Evolutionary conservation across 2,113 vertebrate species (phyloP), one percentile per base, ranked within the genome.

Genomic region (Thermophis baileyi): DNA sequence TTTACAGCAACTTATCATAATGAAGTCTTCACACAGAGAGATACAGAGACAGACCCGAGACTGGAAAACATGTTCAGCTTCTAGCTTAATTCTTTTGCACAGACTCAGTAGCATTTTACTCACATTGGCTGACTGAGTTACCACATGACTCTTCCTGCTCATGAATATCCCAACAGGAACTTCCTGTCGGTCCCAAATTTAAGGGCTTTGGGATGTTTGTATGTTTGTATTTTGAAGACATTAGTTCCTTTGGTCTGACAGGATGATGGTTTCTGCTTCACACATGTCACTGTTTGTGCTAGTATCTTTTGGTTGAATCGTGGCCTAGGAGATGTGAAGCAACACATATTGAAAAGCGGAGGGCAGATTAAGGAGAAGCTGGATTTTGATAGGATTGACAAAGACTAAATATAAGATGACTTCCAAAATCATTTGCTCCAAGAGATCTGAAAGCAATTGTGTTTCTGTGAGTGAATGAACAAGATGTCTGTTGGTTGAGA

Each of bases 231-330:
- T 81, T 81, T 81, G 18, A 81, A 40, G 35, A 81, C 25, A 10
- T 40, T 10, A 11, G 6, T 35, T 35, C 55, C 63, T 94, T 90
- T 51, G 40, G 89, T 90, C 16, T 91, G 93, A 89, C 91, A 94
- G 88, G 81, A 93, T 92, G 90, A 14, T 55, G 5, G 20, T 89
- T 81, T 54, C 44, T 25, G 35, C 87, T 27, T 60, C 27, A 85
- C 0, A 10, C 8, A 8, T 93, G 3, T 50, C n/a, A 91, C 40
- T 89, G n/a, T 92, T 89, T 44, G 3, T 44, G 86, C 35, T 30
- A 57, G 3, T 44, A 92, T 40, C 35, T 89, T n/a, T 2, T 69
- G 44, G 85, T 35, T 91, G 11, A 6, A 85, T 1, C 1, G 27
- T 1, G 24, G 9, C 27, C 86, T 81, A 90, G 87, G 86, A 94